Evolutionary conservation across 1,140 invertebrate genomes (phyloP).

Genomic region (Hyles euphorbiae): DNA sequence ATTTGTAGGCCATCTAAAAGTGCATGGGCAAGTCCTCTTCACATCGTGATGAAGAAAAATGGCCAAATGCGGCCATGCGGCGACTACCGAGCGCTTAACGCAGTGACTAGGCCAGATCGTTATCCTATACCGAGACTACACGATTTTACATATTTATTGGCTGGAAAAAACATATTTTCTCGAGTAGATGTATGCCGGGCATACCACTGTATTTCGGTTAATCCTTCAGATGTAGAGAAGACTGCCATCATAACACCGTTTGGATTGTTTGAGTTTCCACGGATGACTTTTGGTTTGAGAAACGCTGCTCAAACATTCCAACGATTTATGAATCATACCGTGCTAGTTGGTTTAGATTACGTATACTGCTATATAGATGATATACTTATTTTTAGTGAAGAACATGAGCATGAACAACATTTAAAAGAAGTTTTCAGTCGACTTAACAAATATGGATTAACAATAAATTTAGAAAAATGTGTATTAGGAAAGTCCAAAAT

Average conservation of each 20-base stretch:
- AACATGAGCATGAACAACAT: not conserved
- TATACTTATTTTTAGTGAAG: not conserved
- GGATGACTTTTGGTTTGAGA: constrained; percentile 5
- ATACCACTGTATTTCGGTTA: not conserved
- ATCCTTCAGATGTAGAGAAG: not conserved
- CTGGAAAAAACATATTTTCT: not conserved
- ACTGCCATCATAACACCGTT: constrained; percentile 5
- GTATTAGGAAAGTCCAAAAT: not conserved
- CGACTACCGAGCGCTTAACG: not conserved
- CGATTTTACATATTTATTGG: constrained; percentile 5
- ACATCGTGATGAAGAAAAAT: constrained; percentile 3
- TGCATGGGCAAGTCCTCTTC: constrained; percentile 1
- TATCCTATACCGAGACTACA: constrained; percentile 1
- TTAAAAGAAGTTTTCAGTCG: constrained; percentile 3
- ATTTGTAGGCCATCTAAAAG: constrained; percentile 5
- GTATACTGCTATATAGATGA: not conserved
- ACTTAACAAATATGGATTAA: constrained; percentile 3
- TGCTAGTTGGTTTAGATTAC: not conserved
- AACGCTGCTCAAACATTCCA: constrained; percentile 2
- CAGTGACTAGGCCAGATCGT: not conserved
- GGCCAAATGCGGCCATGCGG: constrained; percentile 4
- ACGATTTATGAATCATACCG: not conserved
- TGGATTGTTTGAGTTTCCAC: constrained; percentile 4
- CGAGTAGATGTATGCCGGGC: not conserved
- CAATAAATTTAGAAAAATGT: constrained; percentile 5